Conservation (phyloP, 2,797 vertebrate genomes). For the Micrastur ruficollis region DNA sequence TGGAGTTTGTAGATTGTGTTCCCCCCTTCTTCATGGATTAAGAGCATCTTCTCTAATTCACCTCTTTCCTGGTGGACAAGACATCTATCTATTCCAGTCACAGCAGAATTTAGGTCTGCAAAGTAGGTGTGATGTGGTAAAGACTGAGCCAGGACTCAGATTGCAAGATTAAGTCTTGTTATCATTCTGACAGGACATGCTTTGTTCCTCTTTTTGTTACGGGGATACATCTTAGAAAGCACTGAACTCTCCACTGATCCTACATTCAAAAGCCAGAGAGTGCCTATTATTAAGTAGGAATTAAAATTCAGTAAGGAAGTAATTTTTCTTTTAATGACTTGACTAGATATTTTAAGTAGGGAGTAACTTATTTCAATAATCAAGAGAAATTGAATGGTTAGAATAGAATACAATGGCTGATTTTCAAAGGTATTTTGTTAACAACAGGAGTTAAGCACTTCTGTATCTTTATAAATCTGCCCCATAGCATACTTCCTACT, state of each 20-base stretch:
- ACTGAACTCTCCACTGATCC: background rate
- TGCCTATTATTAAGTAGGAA: background rate
- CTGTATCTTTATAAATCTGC: background rate
- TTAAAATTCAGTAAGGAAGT: constrained; percentile 19
- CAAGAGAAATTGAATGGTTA: background rate
- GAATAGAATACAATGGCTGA: background rate
- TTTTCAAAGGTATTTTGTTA: constrained; percentile 22
- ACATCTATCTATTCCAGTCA: background rate
- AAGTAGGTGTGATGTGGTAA: background rate
- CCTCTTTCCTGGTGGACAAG: background rate
- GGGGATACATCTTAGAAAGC: background rate
- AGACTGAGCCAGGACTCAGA: background rate
- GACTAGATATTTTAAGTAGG: constrained; percentile 11
- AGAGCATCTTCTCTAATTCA: background rate
- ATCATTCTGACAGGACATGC: background rate
- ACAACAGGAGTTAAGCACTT: background rate
- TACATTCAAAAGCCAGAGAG: constrained; percentile 8
- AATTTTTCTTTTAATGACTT: background rate
- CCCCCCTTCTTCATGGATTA: background rate
- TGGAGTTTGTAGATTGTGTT: background rate
- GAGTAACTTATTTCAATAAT: constrained; percentile 1
- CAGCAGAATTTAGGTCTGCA: background rate
- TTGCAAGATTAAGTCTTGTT: background rate
- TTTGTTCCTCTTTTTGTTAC: background rate
- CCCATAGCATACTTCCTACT: background rate